Conservation (phyloP, 2,113 vertebrate species). For the Strix uralensis region DNA sequence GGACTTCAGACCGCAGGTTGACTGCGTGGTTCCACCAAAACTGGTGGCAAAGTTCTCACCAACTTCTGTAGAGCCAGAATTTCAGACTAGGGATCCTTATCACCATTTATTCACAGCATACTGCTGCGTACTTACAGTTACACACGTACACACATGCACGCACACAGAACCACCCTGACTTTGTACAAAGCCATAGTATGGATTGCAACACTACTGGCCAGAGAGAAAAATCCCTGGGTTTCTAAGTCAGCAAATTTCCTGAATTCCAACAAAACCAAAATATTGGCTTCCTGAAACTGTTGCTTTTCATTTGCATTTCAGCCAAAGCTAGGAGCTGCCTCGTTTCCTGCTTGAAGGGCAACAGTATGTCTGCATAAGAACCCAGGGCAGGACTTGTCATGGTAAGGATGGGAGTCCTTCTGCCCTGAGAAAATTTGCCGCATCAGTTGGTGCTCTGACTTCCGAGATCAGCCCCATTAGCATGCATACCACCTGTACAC, state of each 20-base stretch:
- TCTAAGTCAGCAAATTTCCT: neutral
- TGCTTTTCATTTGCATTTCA: neutral
- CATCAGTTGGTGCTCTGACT: neutral
- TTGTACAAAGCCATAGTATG: fast-evolving
- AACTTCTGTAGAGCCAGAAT: neutral
- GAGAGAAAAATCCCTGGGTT: neutral
- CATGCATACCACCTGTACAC: constrained; percentile 48
- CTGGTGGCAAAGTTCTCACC: neutral
- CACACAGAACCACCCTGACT: neutral
- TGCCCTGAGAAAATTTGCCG: neutral
- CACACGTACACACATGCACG: fast-evolving
- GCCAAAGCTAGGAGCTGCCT: neutral
- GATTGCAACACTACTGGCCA: neutral
- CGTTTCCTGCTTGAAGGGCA: neutral
- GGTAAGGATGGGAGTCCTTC: neutral
- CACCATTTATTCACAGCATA: neutral
- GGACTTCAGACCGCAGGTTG: neutral
- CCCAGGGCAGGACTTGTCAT: neutral
- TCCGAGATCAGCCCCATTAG: constrained; percentile 38
- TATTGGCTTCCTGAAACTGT: neutral
- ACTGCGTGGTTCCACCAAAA: neutral
- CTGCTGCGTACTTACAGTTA: neutral
- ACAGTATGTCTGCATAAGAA: neutral
- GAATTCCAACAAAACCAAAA: neutral
- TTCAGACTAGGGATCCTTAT: neutral